Base-by-base conservation (phyloP, 2,888 invertebrate species). In the Rutpela maculata region DNA sequence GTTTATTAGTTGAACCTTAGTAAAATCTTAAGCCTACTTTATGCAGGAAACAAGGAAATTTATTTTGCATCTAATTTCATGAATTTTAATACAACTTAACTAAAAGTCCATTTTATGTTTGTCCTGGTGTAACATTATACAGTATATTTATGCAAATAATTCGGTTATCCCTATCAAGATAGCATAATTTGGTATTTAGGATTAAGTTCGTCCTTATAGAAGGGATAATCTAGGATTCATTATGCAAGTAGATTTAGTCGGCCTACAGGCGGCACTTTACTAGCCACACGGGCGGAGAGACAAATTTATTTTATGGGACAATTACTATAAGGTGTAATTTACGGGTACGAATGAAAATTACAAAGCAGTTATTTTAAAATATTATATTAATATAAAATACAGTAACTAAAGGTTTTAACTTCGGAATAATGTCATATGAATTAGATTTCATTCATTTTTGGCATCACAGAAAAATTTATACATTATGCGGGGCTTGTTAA, bases 81-180 rank as follows among this genome's bases (percentile, higher is more conserved):
- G 63, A 72, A 72, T 72, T 72, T 72, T 72, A 62, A 72, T 63
- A 55, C 50, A 31, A 63, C 55, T 50, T 63, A 72, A 72, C 62
- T 55, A 72, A 72, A 71, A 72, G 62, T 17, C 62, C 55, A 22
- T 63, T 38, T 60, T 60, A 15, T 43, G 60, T 56, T 68, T 68
- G 56, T 31, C 31, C 26, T 10, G 15, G 63, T 31, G 72, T 72
- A 62, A 63, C 72, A 72, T 78, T 76, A 76, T 76, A 78, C 70
- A 43, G 74, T 72, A 71, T 74, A 78, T 76, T 78, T 78, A 74
- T 76, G 78, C 63, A 76, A 67, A 78, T 70, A 71, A 78, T 67
- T 74, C 22, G 50, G 76, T 76, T 74, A 72, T 74, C 74, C 78
- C 76, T 76, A 76, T 73, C 75, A 78, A 68, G 72, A 73, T 73